Evolutionary conservation across 2,113 vertebrate genomes (phyloP), one percentile per base, ranked within the genome.

Genomic region (Cyphomyrus plagiostoma): DNA sequence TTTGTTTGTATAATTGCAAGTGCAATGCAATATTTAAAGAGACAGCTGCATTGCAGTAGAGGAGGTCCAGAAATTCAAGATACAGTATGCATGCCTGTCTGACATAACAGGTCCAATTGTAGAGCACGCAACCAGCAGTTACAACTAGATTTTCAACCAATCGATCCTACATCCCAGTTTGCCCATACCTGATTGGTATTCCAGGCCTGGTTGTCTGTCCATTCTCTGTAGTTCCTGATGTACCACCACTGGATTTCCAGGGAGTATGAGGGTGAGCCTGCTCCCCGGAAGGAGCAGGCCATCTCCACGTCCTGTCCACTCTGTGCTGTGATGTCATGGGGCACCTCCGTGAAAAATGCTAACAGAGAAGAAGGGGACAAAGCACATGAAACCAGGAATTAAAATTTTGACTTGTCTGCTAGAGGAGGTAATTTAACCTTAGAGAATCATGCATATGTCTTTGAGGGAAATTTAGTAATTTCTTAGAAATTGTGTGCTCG

Each of bases 171-270:
- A 52, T 26, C 11, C 70, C 23, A 17, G 35, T 46, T 46, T 30
- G 35, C 42, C 6, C 92, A 95, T 95, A 98, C 98, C 96, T 97
- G 96, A 91, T 95, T 96, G 17, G 95, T 95, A 90, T 93, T 95
- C 95, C 97, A 97, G 0, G 94, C 91, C 92, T 97, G 93, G 93
- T 97, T 96, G 91, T 98, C 95, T 0, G 95, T 94, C 96, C 96
- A 96, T 92, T 96, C 96, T 91, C 90, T 94, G 93, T 95, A 96
- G 93, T 96, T 96, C 90, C 97, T 97, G 90, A 97, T 95, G 88
- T 98, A 99, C 98, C 98, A 99, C 98, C 98, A 99, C 96, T 99
- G 98, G 92, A 99, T 99, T 95, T 99, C 98, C 13, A 99, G 95
- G 2, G 98, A 98, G 93, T 97, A 97, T 91, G 98, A 97, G 0